Percentiles rank a stretch among this genome's conserved stretches.
Conservation (phyloP, 2,113 vertebrate species). For the Psettodes erumei region DNA sequence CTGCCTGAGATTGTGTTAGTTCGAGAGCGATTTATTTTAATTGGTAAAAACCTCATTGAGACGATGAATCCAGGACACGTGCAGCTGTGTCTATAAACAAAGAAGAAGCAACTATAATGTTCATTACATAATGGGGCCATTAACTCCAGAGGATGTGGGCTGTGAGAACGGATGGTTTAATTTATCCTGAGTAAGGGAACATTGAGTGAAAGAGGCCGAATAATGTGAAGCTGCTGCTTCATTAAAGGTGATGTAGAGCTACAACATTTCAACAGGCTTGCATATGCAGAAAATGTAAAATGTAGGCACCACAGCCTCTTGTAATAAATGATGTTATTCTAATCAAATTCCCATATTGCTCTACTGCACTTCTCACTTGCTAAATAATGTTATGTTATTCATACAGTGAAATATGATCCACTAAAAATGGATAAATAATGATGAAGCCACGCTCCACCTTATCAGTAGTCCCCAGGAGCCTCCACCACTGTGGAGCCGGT, state of each 20-base stretch:
- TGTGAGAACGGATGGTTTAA: neutral
- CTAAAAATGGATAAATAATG: constrained; percentile 52
- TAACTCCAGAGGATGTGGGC: constrained; percentile 11
- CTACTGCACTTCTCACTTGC: constrained; percentile 25
- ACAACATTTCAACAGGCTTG: constrained; percentile 14
- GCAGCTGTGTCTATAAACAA: neutral
- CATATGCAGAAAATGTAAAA: constrained; percentile 16
- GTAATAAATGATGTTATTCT: constrained; percentile 15
- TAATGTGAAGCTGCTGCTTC: constrained; percentile 20
- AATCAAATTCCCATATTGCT: constrained; percentile 35
- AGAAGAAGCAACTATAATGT: neutral
- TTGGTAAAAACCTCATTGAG: neutral
- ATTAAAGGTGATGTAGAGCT: constrained; percentile 16
- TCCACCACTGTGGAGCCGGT: constrained; percentile 11
- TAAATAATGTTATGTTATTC: constrained; percentile 42
- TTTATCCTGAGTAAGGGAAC: neutral
- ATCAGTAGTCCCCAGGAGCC: constrained; percentile 59
- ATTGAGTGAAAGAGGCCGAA: neutral
- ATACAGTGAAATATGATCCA: constrained; percentile 38
- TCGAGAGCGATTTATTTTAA: neutral
- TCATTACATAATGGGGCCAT: neutral
- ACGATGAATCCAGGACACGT: constrained; percentile 8
- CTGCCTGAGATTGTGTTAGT: neutral
- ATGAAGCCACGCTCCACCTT: constrained; percentile 46
- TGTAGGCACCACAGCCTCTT: neutral